Conservation (phyloP, 2,888 invertebrate species). For the Aphidoletes aphidimyza region DNA sequence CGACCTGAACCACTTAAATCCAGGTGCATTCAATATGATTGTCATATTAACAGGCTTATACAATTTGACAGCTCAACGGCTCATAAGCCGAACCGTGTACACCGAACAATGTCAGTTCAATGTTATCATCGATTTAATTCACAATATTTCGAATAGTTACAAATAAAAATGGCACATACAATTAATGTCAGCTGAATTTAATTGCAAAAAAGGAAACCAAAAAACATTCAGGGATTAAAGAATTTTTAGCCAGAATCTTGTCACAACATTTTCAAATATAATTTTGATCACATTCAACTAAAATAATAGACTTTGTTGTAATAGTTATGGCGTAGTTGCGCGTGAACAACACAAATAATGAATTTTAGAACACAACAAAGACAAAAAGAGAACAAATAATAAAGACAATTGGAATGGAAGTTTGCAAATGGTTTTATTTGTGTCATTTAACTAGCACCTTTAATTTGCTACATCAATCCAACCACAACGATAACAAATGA, state of each 20-base stretch:
- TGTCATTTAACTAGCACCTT: neutral
- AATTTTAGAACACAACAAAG: too few relatives aligned
- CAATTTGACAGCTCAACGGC: neutral
- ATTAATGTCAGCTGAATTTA: neutral
- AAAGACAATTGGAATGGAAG: neutral
- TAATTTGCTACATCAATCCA: neutral
- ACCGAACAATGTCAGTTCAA: slow-evolving; percentile 14
- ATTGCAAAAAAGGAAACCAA: neutral
- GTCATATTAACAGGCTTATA: neutral
- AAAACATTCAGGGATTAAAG: too few relatives aligned
- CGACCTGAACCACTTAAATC: neutral
- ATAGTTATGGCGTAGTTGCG: too few relatives aligned
- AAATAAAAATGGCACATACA: neutral
- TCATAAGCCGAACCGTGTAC: too few relatives aligned
- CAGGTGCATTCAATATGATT: neutral
- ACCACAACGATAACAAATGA: neutral
- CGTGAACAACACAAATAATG: too few relatives aligned
- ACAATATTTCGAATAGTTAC: too few relatives aligned
- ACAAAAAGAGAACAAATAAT: too few relatives aligned
- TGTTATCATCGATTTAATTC: neutral
- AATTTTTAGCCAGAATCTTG: too few relatives aligned
- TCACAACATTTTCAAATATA: too few relatives aligned
- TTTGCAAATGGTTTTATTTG: neutral
- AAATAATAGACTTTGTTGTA: too few relatives aligned
- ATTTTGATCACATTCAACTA: too few relatives aligned